phyloP scores from a whole-genome alignment of 1,140 invertebrate genomes.

The Aphelinus atriplicis region DNA sequence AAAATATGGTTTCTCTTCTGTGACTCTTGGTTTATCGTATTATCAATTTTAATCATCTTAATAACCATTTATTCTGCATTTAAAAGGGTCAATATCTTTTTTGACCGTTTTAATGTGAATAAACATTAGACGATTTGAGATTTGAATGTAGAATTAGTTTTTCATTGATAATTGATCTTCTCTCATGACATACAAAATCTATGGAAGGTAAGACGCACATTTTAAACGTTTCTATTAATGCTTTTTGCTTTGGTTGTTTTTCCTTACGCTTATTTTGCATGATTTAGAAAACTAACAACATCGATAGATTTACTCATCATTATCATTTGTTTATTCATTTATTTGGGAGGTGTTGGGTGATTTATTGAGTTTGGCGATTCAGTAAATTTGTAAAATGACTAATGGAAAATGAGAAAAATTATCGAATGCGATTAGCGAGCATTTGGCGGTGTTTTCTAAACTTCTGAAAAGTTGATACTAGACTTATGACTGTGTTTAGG shows the following conservation, averaged over 20 bases:
- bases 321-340: constrained; percentile 1
- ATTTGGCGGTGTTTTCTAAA: constrained; percentile 17
- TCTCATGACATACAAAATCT: not conserved
- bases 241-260: constrained; percentile 25
- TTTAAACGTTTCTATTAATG: constrained; percentile 27
- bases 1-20: constrained; percentile 49
- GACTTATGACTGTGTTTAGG: not conserved
- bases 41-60: no score
- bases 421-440: constrained; percentile 12
- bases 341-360: constrained; percentile 49
- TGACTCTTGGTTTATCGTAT: constrained; percentile 6
- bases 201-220: constrained; percentile 36
- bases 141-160: no score
- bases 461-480: constrained; percentile 2
- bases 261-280: constrained; percentile 20
- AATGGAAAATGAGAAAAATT: constrained; percentile 13
- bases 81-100: no score
- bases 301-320: constrained; percentile 8
- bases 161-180: no score
- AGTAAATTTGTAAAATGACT: not conserved
- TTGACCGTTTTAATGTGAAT: no score
- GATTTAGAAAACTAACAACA: constrained; percentile 7
- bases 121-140: no score
- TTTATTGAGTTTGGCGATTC: not conserved
- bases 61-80: no score